Percentiles rank a stretch among this genome's conserved stretches.
Conservation (phyloP, 2,113 vertebrate genomes). For the Columba janthina region DNA sequence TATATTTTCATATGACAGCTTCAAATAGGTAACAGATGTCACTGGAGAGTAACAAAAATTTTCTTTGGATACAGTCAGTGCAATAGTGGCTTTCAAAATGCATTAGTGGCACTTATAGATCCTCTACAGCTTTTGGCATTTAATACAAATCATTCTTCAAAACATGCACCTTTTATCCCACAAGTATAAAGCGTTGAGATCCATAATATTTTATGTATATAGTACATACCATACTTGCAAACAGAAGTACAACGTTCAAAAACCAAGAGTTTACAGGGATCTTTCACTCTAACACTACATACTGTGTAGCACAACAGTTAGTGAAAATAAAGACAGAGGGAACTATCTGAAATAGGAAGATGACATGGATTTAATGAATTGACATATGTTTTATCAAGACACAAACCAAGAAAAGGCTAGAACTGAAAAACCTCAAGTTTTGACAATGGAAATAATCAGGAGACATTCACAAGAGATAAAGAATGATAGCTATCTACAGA, state of each 20-base stretch:
- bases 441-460: conserved; percentile 27
- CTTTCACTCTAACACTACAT: not conserved
- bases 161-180: not conserved
- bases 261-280: not conserved
- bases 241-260: not conserved
- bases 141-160: not conserved
- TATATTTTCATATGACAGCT: not conserved
- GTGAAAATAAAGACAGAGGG: too few species aligned
- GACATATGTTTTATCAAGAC: not conserved
- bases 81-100: conserved; percentile 30
- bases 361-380: not conserved
- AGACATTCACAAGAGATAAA: conserved; percentile 9
- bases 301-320: not conserved
- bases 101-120: conserved; percentile 48
- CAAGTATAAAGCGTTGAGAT: not conserved
- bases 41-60: not conserved
- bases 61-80: conserved; percentile 1
- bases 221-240: not conserved
- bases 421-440: conserved; percentile 12
- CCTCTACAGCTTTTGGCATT: not conserved
- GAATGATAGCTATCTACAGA: conserved; percentile 32
- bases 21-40: not conserved
- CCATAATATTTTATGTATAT: not conserved
- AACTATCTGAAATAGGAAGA: not conserved
- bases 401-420: not conserved